phyloP scores from a whole-genome alignment of 2,888 invertebrate species.

The Caenorhabditis japonica region DNA sequence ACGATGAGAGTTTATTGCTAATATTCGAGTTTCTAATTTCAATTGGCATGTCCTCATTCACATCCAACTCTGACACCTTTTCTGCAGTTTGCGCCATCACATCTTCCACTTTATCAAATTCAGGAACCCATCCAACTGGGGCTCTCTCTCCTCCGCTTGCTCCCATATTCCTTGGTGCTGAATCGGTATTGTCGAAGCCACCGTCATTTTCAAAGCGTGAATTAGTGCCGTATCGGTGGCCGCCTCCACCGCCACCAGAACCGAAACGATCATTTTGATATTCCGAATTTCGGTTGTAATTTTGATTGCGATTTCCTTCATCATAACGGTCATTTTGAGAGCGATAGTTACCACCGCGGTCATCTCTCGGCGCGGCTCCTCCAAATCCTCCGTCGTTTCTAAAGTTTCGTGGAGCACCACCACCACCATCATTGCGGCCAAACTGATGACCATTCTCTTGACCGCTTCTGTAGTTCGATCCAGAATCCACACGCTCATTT shows the following conservation, averaged over 20 bases:
- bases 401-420: not conserved
- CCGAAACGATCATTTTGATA: too few relatives aligned
- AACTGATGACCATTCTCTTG: not conserved
- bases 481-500: too few relatives aligned
- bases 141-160: constrained; percentile 20
- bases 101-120: constrained; percentile 5
- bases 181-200: not conserved
- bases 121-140: constrained; percentile 52
- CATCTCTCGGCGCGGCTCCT: too few relatives aligned
- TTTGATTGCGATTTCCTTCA: too few relatives aligned
- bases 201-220: constrained; percentile 4
- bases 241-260: too few relatives aligned
- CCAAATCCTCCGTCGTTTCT: not conserved
- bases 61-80: constrained; percentile 8
- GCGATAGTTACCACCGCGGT: too few relatives aligned
- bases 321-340: too few relatives aligned
- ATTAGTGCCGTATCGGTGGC: not conserved
- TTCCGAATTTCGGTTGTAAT: too few relatives aligned
- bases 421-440: not conserved
- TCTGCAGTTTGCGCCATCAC: not conserved
- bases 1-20: constrained; percentile 32
- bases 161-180: too few relatives aligned
- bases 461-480: too few relatives aligned
- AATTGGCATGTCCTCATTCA: constrained; percentile 26
- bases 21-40: constrained; percentile 37